Conservation (phyloP, 1,140 invertebrate species). For the Drosophila subpulchrella region DNA sequence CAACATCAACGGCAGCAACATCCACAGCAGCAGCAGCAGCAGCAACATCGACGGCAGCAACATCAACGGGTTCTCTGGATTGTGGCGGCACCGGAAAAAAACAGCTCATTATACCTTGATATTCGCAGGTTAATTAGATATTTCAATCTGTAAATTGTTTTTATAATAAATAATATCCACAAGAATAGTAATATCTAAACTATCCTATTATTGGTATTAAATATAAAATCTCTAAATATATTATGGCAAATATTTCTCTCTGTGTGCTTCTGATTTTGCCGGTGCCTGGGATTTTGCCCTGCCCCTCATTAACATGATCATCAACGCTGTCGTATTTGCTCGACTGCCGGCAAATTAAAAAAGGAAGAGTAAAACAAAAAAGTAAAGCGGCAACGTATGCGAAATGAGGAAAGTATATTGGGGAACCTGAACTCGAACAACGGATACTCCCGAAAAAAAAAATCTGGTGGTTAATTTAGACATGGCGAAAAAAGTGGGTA, state of each 20-base stretch:
- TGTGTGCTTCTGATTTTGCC: constrained; percentile 1
- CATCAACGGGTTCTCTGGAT: constrained; percentile 31
- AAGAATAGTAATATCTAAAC: not conserved
- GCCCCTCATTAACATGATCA: constrained; percentile 82
- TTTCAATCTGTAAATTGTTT: not conserved
- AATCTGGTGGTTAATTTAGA: not conserved
- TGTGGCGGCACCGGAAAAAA: not conserved
- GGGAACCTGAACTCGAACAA: constrained; percentile 8
- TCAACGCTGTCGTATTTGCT: constrained; percentile 82
- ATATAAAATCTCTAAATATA: too few relatives aligned
- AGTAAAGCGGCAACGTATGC: not conserved
- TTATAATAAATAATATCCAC: not conserved
- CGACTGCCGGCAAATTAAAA: constrained; percentile 72
- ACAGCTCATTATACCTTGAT: not conserved
- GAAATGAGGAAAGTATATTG: constrained; percentile 9
- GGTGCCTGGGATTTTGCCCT: constrained; percentile 21
- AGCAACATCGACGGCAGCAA: constrained; percentile 10
- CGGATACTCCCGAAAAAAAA: constrained; percentile 3
- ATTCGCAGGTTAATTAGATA: not conserved
- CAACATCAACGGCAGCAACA: not conserved
- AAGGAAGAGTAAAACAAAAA: constrained; percentile 21
- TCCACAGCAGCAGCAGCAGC: constrained; percentile 10
- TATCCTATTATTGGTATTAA: too few relatives aligned
- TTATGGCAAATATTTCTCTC: not conserved
- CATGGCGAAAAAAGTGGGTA: too few relatives aligned